Base-by-base conservation (phyloP, 2,888 invertebrate species). In the Galeruca laticollis region DNA sequence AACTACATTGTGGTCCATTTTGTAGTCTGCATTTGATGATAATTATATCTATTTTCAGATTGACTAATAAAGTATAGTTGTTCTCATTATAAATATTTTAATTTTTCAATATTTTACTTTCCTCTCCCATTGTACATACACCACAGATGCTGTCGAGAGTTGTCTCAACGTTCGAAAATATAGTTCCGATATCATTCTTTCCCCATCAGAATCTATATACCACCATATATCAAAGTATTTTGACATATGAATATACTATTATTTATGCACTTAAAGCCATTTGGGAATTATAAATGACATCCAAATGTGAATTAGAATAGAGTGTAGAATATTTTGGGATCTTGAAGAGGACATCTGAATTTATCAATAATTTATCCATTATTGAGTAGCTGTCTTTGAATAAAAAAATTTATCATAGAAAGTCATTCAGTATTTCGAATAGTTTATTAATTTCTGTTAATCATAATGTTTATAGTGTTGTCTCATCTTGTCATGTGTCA, bases 221-320 rank as follows among this genome's bases (percentile, higher is more conserved):
- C 5, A 35, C 21, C 56, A 64, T 64, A 54, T 64, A 64, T 64
- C 63, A 64, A 64, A 64, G 26, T 47, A 64, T 64, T 64, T 64
- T 64, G 63, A 64, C 63, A 64, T 64, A 26, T 64, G 63, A 64
- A 64, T 56, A 43, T 56, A 62, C 63, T 43, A 63, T 63, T 64
- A 35, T 64, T 64, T 64, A 56, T 40, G 56, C 63, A 64, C 62
- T 64, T 64, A 71, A 47, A 70, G 60, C 70, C 40, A 56, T 71
- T 64, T 64, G 56, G 60, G 64, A 56, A 68, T 68, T 71, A 71
- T 68, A 70, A 70, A 70, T 70, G 70, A 70, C 70, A 70, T 63
- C 75, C 68, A 76, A 76, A 75, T 75, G 73, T 70, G 76, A 73
- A 77, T 76, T 73, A 74, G 73, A 74, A 76, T 75, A 72, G 73